A percentile compares a stretch with the other conserved stretches of the same genome.
Conservation (phyloP, 2,113 vertebrate species). For the Ciconia boyciana region DNA sequence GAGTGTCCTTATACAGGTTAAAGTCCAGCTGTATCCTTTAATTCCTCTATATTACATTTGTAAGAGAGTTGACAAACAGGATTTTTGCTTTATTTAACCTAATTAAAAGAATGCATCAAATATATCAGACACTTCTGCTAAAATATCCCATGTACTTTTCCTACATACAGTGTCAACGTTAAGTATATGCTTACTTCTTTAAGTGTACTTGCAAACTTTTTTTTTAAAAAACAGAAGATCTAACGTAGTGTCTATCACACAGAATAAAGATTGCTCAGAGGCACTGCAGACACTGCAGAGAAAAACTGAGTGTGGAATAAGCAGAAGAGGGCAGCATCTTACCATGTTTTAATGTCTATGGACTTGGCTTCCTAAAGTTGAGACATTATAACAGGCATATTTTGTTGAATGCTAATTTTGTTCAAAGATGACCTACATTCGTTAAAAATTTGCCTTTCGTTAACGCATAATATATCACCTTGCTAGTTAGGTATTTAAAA, state of each 20-base stretch:
- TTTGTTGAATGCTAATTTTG: conserved; percentile 48
- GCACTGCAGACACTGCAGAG: background rate
- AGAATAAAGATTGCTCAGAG: background rate
- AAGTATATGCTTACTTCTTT: background rate
- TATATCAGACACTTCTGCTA: background rate
- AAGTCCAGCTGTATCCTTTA: background rate
- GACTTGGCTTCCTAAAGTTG: background rate
- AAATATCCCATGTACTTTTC: background rate
- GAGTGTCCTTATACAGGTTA: background rate
- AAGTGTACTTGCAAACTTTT: background rate
- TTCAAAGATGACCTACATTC: conserved; percentile 54
- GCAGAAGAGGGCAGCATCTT: conserved; percentile 70
- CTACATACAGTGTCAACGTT: background rate
- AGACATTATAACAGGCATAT: background rate
- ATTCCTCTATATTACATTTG: background rate
- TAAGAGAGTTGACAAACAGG: background rate
- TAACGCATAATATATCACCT: conserved; percentile 20
- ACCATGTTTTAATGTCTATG: background rate
- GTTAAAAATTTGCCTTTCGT: conserved; percentile 13
- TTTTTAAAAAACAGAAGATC: background rate
- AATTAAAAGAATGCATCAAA: background rate
- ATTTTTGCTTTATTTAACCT: background rate
- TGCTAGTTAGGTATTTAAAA: background rate
- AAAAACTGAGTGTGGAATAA: background rate
- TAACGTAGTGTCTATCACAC: background rate